Conservation (phyloP, 2,113 vertebrate species). For the Oncorhynchus nerka region DNA sequence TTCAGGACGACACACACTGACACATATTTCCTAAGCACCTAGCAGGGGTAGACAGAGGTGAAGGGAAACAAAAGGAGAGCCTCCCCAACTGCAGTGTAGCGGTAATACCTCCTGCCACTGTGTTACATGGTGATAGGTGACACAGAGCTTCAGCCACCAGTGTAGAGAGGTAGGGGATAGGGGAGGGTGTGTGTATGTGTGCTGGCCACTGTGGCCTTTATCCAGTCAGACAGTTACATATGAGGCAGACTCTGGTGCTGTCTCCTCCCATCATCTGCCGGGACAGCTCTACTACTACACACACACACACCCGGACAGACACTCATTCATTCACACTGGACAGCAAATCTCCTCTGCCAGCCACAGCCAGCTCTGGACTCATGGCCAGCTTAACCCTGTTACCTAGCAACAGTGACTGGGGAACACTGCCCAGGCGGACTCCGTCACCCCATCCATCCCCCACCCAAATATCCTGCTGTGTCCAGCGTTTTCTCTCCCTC, state of each 20-base stretch:
- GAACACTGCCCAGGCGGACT: slow-evolving; percentile 15
- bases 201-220: slow-evolving; percentile 21
- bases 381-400: slow-evolving; percentile 34
- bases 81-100: too few species aligned
- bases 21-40: neutral
- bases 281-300: slow-evolving; percentile 3
- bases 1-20: neutral
- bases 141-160: neutral
- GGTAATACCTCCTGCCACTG: too few species aligned
- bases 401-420: slow-evolving; percentile 44
- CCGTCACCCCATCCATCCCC: slow-evolving; percentile 2
- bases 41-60: neutral
- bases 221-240: slow-evolving; percentile 44
- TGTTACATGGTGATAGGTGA: too few species aligned
- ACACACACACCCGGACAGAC: slow-evolving; percentile 16
- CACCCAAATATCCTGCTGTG: too few species aligned
- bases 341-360: slow-evolving; percentile 5
- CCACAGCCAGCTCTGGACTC: slow-evolving; percentile 6
- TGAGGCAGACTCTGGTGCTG: slow-evolving; percentile 26
- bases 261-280: slow-evolving; percentile 36
- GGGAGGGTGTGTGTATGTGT: neutral
- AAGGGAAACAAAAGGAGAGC: neutral
- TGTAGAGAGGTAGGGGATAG: neutral
- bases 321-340: slow-evolving; percentile 2
- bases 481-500: too few species aligned